A percentile compares a stretch with the other conserved stretches of the same genome.
Conservation (phyloP, 1,140 invertebrate genomes). For the Conus ventricosus region DNA sequence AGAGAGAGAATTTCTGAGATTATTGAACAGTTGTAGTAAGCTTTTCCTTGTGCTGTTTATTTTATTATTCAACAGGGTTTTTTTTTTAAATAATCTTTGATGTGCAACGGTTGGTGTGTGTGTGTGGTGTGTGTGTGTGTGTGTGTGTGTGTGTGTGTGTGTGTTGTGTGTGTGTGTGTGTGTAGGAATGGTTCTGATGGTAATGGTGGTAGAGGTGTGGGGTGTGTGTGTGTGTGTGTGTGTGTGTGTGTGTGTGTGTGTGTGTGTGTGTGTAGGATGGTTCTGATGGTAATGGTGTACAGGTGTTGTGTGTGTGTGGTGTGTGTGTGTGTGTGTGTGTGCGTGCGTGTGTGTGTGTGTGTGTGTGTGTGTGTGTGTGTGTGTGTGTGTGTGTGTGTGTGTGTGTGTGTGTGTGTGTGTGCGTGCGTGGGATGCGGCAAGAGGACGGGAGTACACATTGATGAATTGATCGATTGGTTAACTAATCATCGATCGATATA, state of each 20-base stretch:
- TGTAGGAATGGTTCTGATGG: too few relatives aligned
- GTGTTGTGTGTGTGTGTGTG: slow-evolving; percentile 8
- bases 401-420: slow-evolving; percentile 7
- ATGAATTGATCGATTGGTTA: neutral
- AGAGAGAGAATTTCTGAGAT: too few relatives aligned
- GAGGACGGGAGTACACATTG: neutral
- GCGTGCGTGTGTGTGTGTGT: slow-evolving; percentile 16
- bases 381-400: slow-evolving; percentile 19
- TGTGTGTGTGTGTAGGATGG: neutral
- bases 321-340: neutral
- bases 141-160: slow-evolving; percentile 17
- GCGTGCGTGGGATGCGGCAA: neutral
- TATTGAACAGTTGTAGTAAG: too few relatives aligned
- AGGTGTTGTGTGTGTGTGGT: too few relatives aligned
- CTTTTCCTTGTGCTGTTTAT: too few relatives aligned
- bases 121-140: slow-evolving; percentile 17
- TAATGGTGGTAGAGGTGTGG: too few relatives aligned
- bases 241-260: slow-evolving; percentile 7
- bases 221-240: slow-evolving; percentile 16
- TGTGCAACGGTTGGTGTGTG: neutral
- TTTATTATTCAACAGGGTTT: too few relatives aligned
- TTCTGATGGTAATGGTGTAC: too few relatives aligned
- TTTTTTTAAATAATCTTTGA: too few relatives aligned
- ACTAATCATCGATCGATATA: neutral
- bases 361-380: slow-evolving; percentile 27